Conservation (phyloP, 64 coral and sea anemone species). For the Astreopora myriophthalma region DNA sequence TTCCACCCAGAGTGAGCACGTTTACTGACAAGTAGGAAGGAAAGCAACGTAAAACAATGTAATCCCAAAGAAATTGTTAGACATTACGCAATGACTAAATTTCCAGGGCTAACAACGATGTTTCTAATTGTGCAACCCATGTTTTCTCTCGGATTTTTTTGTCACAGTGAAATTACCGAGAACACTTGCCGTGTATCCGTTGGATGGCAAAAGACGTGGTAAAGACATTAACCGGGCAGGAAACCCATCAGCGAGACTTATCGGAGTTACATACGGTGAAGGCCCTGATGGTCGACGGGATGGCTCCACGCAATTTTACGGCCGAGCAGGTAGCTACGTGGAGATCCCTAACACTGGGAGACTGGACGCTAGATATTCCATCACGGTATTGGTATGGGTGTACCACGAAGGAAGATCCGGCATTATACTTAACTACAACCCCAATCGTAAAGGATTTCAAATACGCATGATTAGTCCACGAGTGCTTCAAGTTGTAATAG, state of each 20-base stretch:
- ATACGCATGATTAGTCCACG: constrained; percentile 44
- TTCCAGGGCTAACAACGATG: too few relatives aligned
- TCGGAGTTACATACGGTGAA: constrained; percentile 3
- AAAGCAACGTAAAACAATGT: too few relatives aligned
- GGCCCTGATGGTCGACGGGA: constrained; percentile 79
- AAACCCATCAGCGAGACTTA: constrained; percentile 49
- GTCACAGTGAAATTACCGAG: neutral
- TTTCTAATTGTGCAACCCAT: neutral
- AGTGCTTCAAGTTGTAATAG: constrained; percentile 57
- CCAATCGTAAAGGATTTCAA: constrained; percentile 64
- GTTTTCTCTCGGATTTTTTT: neutral
- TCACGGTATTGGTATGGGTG: constrained; percentile 76
- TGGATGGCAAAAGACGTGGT: constrained; percentile 11
- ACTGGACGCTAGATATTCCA: constrained; percentile 71
- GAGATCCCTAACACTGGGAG: constrained; percentile 68
- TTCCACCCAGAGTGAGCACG: too few relatives aligned
- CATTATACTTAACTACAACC: constrained; percentile 69
- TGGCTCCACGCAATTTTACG: constrained; percentile 68
- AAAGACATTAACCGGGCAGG: neutral
- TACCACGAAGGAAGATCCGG: constrained; percentile 65
- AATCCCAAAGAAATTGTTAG: too few relatives aligned
- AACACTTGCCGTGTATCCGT: constrained; percentile 49
- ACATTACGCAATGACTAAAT: too few relatives aligned
- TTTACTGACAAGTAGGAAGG: too few relatives aligned
- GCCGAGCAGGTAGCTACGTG: constrained; percentile 59